phyloP scores from a whole-genome alignment of 2,888 invertebrate species.

The Strigamia transsilvanica region DNA sequence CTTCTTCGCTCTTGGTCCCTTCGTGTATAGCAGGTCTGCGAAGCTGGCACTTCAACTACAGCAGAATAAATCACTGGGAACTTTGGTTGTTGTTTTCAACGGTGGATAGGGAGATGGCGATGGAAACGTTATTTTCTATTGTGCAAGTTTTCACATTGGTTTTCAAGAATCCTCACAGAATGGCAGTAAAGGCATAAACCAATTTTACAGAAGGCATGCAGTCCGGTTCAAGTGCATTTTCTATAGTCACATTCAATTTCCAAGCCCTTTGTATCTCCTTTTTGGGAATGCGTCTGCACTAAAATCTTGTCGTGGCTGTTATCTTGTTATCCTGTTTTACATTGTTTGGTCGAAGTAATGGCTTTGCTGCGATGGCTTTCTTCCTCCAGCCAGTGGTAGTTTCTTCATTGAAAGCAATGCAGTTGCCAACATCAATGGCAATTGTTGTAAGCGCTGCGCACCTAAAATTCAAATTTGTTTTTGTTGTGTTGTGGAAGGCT shows the following conservation, averaged over 20 bases:
- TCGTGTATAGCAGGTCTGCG: no score
- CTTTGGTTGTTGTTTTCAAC: no score
- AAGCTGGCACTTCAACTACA: no score
- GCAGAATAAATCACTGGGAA: no score
- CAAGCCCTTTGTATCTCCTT: not conserved
- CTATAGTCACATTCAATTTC: constrained; percentile 26
- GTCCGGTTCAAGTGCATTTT: constrained; percentile 18
- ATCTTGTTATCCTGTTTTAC: constrained; percentile 23
- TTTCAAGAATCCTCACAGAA: not conserved
- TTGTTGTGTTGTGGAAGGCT: not conserved
- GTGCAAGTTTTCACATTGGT: constrained; percentile 16
- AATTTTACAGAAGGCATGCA: constrained; percentile 15
- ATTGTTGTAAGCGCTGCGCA: not conserved
- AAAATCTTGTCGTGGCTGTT: not conserved
- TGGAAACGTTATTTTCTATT: constrained; percentile 19
- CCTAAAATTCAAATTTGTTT: not conserved
- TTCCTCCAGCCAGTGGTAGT: not conserved
- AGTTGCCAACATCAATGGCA: constrained; percentile 1
- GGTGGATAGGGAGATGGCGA: not conserved
- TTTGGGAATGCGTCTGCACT: constrained; percentile 2
- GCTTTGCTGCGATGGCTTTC: not conserved
- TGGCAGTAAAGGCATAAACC: constrained; percentile 14
- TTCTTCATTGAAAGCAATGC: not conserved
- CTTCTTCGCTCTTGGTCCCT: no score
- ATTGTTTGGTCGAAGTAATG: not conserved